Conservation (phyloP, 1,140 invertebrate genomes). For the Drosophila malerkotliana region DNA sequence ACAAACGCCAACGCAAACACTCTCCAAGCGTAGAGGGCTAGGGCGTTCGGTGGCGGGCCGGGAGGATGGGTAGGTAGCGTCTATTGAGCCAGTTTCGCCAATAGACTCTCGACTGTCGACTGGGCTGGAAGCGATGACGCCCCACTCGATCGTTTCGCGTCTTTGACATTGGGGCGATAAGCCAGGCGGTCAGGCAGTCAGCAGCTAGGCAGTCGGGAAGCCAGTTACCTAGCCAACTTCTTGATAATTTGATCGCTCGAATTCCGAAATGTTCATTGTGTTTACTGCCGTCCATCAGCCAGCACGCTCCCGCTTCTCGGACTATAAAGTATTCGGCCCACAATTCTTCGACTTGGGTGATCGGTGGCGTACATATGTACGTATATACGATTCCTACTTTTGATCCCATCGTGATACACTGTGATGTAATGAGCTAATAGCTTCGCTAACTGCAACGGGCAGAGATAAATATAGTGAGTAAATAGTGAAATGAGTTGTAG, state of each 20-base stretch:
- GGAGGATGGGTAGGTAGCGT: constrained; percentile 2
- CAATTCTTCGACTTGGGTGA: constrained; percentile 6
- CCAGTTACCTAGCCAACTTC: constrained; percentile 37
- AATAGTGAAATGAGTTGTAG: constrained; percentile 16
- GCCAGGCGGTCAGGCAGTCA: background rate
- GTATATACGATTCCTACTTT: constrained; percentile 1
- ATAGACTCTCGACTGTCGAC: constrained; percentile 18
- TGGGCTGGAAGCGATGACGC: constrained; percentile 31
- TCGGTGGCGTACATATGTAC: constrained; percentile 49
- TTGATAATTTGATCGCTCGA: constrained; percentile 35
- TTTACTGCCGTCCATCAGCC: constrained; percentile 8
- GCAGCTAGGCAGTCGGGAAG: constrained; percentile 18
- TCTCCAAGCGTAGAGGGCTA: background rate
- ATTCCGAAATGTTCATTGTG: constrained; percentile 30
- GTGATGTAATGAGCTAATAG: constrained; percentile 57
- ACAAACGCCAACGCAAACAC: constrained; percentile 47
- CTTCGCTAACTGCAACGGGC: constrained; percentile 27
- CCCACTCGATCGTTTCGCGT: constrained; percentile 32
- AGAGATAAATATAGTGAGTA: constrained; percentile 33
- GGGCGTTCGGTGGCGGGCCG: constrained; percentile 18
- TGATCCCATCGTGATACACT: constrained; percentile 19
- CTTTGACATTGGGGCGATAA: constrained; percentile 37
- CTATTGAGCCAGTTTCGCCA: constrained; percentile 50
- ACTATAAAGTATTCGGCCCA: background rate
- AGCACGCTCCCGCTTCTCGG: constrained; percentile 12